A percentile compares a stretch with the other conserved stretches of the same genome.
These are phyloP conservation scores for Torymus auratus DNA, from an alignment of 2,888 invertebrate species.

Conservation along the genomic window DNA sequence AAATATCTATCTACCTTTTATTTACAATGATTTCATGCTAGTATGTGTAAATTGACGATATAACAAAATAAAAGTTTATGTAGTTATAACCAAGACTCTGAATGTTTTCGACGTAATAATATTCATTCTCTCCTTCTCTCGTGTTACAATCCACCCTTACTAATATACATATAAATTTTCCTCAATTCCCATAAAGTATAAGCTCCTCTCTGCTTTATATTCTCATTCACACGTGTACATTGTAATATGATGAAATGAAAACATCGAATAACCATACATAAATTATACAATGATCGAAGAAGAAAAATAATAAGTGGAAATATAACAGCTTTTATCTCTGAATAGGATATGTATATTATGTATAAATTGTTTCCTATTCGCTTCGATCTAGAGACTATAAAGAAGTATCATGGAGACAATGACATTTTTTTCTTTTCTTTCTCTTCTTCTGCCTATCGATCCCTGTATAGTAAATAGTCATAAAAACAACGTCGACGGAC, in stretches of 20 bases:
- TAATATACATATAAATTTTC: constrained; percentile 37
- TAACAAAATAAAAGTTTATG: constrained; percentile 52
- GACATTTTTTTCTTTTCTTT: constrained; percentile 1
- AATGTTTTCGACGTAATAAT: constrained; percentile 21
- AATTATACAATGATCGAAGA: constrained; percentile 39
- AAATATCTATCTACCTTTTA: constrained; percentile 40
- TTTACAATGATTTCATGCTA: constrained; percentile 41
- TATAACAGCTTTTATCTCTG: constrained; percentile 23
- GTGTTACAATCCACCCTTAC: neutral
- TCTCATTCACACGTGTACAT: neutral
- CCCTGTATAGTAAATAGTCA: constrained; percentile 23
- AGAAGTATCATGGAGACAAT: constrained; percentile 28
- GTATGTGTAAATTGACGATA: constrained; percentile 39
- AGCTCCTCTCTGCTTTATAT: constrained; percentile 6
- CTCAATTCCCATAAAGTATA: constrained; percentile 40
- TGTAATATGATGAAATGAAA: constrained; percentile 7
- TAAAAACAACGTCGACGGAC: constrained; percentile 33
- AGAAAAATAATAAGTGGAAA: constrained; percentile 25
- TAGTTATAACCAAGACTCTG: constrained; percentile 28
- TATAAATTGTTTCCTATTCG: constrained; percentile 15
- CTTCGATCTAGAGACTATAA: constrained; percentile 7
- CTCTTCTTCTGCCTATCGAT: neutral
- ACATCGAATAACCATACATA: constrained; percentile 28
- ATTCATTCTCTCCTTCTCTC: neutral
- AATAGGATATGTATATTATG: constrained; percentile 21